A percentile compares a stretch with the other conserved stretches of the same genome.
Evolutionary conservation across 2,888 invertebrate genomes (phyloP).

Genomic region (Tetragonula carbonaria): DNA sequence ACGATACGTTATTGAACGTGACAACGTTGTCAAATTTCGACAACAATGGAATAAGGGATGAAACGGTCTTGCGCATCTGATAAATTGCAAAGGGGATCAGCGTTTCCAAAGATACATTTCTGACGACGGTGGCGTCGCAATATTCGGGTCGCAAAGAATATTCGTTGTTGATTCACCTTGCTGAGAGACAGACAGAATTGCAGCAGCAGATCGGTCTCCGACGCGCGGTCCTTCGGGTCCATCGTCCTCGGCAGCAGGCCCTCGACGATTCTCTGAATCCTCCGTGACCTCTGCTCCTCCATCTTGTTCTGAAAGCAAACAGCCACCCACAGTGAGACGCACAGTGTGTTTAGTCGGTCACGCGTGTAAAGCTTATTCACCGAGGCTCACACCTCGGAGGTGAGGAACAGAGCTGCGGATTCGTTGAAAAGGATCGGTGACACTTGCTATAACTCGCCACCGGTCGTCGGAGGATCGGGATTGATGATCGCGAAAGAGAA

Average conservation of each 20-base stretch:
- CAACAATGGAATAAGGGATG: no score
- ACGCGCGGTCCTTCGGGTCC: conserved; percentile 79
- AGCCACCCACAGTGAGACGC: background rate
- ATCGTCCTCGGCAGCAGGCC: conserved; percentile 82
- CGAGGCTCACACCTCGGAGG: background rate
- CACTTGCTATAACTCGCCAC: background rate
- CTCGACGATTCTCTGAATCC: conserved; percentile 81
- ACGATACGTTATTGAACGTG: background rate
- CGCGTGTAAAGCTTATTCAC: background rate
- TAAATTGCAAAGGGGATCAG: no score
- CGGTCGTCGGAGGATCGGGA: background rate
- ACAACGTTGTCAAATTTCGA: no score
- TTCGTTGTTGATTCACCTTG: conserved; percentile 75
- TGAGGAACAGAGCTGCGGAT: background rate
- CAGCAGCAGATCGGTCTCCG: conserved; percentile 82
- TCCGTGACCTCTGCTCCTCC: conserved; percentile 81
- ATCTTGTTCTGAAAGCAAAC: conserved; percentile 78
- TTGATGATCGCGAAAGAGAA: background rate
- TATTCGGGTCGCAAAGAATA: background rate
- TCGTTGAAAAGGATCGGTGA: background rate
- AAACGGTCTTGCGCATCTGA: no score
- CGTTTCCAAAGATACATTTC: no score
- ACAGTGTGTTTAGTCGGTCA: background rate
- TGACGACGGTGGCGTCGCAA: background rate
- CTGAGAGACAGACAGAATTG: conserved; percentile 83